These are phyloP conservation scores for Nyctereutes procyonoides DNA, from an alignment of 2,113 vertebrate genomes.

Conservation along the genomic window DNA sequence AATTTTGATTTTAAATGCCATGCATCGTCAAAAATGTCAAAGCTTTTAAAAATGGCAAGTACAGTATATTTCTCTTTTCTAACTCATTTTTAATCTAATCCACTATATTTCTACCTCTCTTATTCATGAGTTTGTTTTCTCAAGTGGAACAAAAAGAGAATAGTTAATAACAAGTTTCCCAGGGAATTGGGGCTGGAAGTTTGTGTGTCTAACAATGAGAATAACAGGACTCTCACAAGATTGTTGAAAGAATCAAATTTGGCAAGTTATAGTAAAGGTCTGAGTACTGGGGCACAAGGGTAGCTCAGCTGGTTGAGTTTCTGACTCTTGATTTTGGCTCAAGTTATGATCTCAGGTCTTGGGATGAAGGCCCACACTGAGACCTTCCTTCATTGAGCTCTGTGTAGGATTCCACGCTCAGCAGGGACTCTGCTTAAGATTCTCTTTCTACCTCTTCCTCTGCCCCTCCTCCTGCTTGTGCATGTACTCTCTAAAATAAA, in stretches of 20 bases:
- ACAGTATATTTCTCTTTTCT: background rate
- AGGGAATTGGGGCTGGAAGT: background rate
- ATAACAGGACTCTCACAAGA: background rate
- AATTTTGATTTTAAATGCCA: background rate
- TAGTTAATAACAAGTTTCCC: background rate
- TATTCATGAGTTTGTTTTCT: background rate
- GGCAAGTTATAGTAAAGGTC: background rate
- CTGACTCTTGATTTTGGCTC: background rate
- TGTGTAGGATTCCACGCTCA: background rate
- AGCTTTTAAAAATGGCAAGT: background rate
- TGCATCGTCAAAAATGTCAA: background rate
- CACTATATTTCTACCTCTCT: background rate
- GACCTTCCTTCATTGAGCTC: background rate
- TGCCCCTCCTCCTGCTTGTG: background rate
- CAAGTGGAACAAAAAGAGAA: background rate
- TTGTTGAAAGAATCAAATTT: background rate
- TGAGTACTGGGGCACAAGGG: background rate
- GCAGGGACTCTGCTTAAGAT: background rate
- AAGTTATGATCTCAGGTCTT: background rate
- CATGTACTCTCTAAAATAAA: background rate
- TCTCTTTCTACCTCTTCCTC: background rate
- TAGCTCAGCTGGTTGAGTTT: background rate
- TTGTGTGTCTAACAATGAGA: background rate
- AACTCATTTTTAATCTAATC: background rate
- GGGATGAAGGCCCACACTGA: background rate